These are phyloP conservation scores for Cyanoramphus novaezelandiae DNA, from an alignment of 2,113 vertebrate genomes.

Conservation along the genomic window DNA sequence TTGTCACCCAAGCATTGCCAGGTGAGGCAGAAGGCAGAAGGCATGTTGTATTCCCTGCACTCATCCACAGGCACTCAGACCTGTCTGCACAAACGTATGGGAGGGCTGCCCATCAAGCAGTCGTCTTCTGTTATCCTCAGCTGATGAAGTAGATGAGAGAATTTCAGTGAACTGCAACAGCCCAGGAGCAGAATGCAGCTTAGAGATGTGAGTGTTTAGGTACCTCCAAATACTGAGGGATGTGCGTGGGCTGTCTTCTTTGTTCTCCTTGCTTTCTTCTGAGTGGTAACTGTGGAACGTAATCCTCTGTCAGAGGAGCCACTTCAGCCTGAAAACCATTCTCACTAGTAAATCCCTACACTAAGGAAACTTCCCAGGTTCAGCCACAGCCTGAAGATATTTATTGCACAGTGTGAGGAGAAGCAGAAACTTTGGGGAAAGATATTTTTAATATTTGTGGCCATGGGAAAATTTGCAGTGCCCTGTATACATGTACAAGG, in stretches of 20 bases:
- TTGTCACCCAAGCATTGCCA: not conserved
- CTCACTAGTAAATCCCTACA: not conserved
- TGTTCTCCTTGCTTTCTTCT: not conserved
- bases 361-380: not conserved
- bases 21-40: not conserved
- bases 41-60: not conserved
- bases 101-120: not conserved
- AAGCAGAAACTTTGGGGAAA: not conserved
- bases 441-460: not conserved
- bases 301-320: not conserved
- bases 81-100: not conserved
- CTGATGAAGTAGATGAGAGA: not conserved
- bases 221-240: not conserved
- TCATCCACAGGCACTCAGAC: not conserved
- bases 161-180: not conserved
- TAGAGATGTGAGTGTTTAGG: not conserved
- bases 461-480: not conserved
- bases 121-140: not conserved
- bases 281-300: not conserved
- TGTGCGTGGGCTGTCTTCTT: not conserved
- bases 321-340: not conserved
- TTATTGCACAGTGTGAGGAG: not conserved
- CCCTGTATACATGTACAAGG: not conserved
- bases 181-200: not conserved
- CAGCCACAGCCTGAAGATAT: rapidly evolving